These are phyloP conservation scores for Lepus europaeus DNA, from an alignment of 2,113 vertebrate species.

Conservation along the genomic window DNA sequence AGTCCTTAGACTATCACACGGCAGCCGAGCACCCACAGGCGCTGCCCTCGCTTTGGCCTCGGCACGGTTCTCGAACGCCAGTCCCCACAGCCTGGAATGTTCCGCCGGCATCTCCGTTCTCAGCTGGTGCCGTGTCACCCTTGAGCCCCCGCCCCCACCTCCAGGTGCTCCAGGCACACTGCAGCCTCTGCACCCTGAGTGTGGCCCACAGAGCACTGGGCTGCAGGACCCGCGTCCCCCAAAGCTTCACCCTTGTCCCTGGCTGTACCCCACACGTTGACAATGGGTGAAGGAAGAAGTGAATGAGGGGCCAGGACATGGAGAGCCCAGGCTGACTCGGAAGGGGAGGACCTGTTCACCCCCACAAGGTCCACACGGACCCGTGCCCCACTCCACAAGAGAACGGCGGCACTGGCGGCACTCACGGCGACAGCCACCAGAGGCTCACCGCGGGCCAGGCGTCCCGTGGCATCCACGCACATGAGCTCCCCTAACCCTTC, in stretches of 20 bases:
- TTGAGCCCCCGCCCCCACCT: neutral
- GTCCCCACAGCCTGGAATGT: neutral
- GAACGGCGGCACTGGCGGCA: neutral
- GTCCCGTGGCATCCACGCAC: neutral
- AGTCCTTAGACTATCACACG: neutral
- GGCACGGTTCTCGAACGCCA: neutral
- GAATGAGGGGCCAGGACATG: neutral
- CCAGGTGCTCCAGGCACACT: neutral
- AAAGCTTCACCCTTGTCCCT: neutral
- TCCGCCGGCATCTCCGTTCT: neutral
- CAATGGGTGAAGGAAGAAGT: neutral
- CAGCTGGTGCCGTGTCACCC: neutral
- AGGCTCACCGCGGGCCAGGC: neutral
- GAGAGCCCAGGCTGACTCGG: neutral
- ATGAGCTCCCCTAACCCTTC: conserved; percentile 37
- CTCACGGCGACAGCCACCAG: neutral
- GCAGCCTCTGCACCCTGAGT: neutral
- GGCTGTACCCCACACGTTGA: neutral
- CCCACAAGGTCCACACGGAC: conserved; percentile 1
- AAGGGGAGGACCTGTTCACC: neutral
- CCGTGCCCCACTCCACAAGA: neutral
- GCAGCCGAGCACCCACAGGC: neutral
- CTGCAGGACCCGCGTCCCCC: neutral
- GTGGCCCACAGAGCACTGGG: neutral
- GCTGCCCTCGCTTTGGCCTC: neutral